Percentiles rank a stretch among this genome's conserved stretches.
These are phyloP conservation scores for Hippocampus guttulatus DNA, from an alignment of 2,113 vertebrate genomes.

Conservation along the genomic window DNA sequence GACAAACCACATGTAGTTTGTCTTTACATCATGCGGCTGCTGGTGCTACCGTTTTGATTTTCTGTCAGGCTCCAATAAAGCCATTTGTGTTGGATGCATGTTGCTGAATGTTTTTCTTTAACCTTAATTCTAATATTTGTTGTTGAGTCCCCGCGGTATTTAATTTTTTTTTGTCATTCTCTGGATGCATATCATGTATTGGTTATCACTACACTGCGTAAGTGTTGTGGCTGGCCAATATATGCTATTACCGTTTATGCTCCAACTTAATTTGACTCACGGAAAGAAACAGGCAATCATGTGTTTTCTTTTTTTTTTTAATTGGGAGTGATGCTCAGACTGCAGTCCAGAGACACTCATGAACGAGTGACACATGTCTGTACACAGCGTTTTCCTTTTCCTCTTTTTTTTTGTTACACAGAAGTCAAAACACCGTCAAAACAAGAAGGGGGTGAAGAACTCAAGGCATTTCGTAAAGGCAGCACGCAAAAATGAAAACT, in stretches of 20 bases:
- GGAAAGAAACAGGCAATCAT: slow-evolving; percentile 27
- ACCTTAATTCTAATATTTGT: too few species aligned
- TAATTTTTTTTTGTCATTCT: too few species aligned
- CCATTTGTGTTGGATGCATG: slow-evolving; percentile 3
- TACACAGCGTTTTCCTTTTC: slow-evolving; percentile 39
- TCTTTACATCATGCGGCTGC: slow-evolving; percentile 16
- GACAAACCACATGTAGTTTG: not conserved
- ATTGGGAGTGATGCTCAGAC: slow-evolving; percentile 62
- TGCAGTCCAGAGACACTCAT: slow-evolving; percentile 69
- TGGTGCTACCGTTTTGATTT: slow-evolving; percentile 21
- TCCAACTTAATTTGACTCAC: not conserved
- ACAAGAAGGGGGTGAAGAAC: slow-evolving; percentile 36
- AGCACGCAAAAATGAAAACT: slow-evolving; percentile 44
- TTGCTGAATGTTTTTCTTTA: not conserved
- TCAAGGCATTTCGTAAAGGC: slow-evolving; percentile 37
- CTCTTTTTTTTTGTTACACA: slow-evolving; percentile 49
- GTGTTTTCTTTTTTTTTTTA: slow-evolving; percentile 15
- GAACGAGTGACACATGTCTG: slow-evolving; percentile 64
- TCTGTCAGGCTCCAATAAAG: slow-evolving; percentile 40
- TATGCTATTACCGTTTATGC: not conserved
- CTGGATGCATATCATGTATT: not conserved
- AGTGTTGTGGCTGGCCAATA: not conserved
- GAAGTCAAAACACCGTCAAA: slow-evolving; percentile 54
- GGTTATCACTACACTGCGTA: not conserved
- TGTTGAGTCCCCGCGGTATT: too few species aligned